Conservation (phyloP, 2,113 vertebrate species). For the Gadus chalcogrammus region DNA sequence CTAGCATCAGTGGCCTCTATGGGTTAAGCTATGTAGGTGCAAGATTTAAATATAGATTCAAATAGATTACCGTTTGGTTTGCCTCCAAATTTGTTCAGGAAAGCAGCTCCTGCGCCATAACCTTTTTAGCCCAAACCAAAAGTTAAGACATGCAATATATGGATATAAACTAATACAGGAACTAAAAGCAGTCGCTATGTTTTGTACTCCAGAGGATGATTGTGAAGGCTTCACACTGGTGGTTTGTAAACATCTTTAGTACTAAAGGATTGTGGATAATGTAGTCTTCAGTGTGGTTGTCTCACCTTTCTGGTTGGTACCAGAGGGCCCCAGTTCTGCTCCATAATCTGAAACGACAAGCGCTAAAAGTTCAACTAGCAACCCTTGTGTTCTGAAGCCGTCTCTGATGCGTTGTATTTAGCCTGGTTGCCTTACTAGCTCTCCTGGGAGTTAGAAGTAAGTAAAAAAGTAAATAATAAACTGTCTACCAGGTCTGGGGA, state of each 20-base stretch:
- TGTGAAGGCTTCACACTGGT: too few relatives aligned
- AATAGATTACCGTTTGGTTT: conserved; percentile 36
- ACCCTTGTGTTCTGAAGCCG: not conserved
- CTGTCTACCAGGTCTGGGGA: conserved; percentile 59
- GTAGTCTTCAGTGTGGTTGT: too few relatives aligned
- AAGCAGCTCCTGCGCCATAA: conserved; percentile 37
- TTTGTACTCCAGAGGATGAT: too few relatives aligned
- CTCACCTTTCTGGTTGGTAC: conserved; percentile 48
- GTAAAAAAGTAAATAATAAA: not conserved
- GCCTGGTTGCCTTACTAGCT: too few relatives aligned
- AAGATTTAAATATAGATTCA: not conserved
- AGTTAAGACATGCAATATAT: not conserved
- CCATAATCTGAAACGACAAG: conserved; percentile 33
- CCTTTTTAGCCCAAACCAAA: conserved; percentile 23
- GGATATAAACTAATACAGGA: not conserved
- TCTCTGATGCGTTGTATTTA: not conserved
- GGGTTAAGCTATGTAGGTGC: too few relatives aligned
- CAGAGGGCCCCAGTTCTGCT: conserved; percentile 26
- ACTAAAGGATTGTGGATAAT: too few relatives aligned
- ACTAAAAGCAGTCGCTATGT: too few relatives aligned
- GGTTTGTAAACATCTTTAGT: too few relatives aligned
- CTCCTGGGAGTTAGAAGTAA: not conserved
- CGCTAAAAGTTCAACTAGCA: not conserved
- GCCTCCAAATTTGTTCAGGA: conserved; percentile 30
- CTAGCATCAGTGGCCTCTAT: not conserved